phyloP scores from a whole-genome alignment of 2,797 vertebrate species.

The Propithecus deckenii region DNA sequence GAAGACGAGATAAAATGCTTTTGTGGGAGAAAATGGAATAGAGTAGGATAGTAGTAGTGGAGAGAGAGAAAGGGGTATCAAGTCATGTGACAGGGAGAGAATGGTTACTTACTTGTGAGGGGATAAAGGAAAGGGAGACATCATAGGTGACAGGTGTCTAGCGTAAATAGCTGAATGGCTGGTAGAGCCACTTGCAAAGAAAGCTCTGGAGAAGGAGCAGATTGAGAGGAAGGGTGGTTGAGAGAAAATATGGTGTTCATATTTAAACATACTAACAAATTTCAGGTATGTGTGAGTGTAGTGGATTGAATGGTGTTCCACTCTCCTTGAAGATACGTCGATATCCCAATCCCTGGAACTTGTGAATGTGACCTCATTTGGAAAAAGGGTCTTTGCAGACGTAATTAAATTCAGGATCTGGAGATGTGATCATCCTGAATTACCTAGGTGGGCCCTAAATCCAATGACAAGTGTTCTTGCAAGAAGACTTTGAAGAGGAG shows the following conservation, averaged over 20 bases:
- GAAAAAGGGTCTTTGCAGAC: background rate
- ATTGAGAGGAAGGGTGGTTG: too few relatives aligned
- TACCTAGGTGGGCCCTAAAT: background rate
- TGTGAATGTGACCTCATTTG: background rate
- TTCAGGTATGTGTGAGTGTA: background rate
- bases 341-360: background rate
- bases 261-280: background rate
- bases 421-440: background rate
- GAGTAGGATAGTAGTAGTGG: background rate
- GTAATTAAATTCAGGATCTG: background rate
- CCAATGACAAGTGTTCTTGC: background rate
- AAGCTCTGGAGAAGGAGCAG: background rate
- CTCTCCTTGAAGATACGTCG: background rate
- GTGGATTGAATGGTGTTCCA: too few relatives aligned
- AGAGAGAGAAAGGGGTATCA: too few relatives aligned
- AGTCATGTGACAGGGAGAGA: background rate
- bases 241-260: background rate
- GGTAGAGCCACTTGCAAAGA: background rate
- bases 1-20: background rate
- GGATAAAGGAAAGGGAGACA: background rate
- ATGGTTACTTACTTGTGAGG: background rate
- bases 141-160: background rate
- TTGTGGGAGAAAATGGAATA: background rate
- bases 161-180: background rate
- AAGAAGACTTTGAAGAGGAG: background rate